These are phyloP conservation scores for Galerucella nymphaeae DNA, from an alignment of 2,888 invertebrate genomes.

Conservation along the genomic window DNA sequence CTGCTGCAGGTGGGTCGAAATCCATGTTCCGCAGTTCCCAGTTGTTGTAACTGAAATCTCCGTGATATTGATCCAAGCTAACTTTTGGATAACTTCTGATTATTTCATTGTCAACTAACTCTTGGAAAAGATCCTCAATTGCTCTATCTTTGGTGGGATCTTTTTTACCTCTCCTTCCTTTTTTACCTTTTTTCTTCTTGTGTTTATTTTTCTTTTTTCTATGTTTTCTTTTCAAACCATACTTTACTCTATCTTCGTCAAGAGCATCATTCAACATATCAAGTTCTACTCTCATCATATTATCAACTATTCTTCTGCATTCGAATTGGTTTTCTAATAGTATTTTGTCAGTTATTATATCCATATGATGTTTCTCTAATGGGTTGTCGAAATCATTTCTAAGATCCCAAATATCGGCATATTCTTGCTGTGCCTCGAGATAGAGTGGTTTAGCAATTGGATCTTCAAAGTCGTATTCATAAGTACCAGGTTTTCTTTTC, in stretches of 20 bases:
- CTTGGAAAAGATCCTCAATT: conserved; percentile 77
- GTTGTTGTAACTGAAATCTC: conserved; percentile 73
- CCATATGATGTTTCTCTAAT: conserved; percentile 71
- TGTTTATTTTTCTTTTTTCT: conserved; percentile 55
- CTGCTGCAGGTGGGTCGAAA: conserved; percentile 67
- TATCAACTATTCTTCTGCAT: conserved; percentile 77
- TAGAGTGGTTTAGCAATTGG: conserved; percentile 62
- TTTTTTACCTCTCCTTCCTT: conserved; percentile 68
- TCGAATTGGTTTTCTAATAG: conserved; percentile 74
- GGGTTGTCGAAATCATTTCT: conserved; percentile 68
- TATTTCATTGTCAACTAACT: conserved; percentile 76
- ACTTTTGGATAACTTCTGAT: conserved; percentile 73
- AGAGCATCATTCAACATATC: conserved; percentile 68
- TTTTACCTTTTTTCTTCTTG: conserved; percentile 55
- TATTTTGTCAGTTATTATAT: conserved; percentile 74
- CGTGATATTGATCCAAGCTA: conserved; percentile 74
- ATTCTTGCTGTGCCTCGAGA: conserved; percentile 64
- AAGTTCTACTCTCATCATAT: conserved; percentile 71
- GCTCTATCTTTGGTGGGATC: conserved; percentile 72
- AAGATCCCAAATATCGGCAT: conserved; percentile 66
- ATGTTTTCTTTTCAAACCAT: conserved; percentile 49
- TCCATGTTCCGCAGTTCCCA: conserved; percentile 51
- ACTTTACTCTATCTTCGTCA: conserved; percentile 54
- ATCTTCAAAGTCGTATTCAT: conserved; percentile 53
- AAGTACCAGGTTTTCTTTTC: conserved; percentile 54